phyloP scores from a whole-genome alignment of 2,888 invertebrate species.

The Darwinula stevensoni region DNA sequence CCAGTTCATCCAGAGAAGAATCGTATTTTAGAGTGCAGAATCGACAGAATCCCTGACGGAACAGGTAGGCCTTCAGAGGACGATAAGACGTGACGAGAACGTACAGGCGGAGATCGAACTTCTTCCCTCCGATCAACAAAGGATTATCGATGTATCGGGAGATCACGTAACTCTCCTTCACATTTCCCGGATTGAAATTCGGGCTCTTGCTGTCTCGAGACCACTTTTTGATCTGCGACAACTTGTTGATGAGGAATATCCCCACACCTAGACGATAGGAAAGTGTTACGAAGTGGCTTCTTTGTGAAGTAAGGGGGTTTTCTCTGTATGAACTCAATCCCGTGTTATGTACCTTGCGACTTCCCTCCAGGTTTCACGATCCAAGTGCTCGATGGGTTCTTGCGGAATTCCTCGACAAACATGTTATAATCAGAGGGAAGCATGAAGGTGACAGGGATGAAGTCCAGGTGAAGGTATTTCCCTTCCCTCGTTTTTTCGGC shows the following conservation, averaged over 20 bases:
- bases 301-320: too few species aligned
- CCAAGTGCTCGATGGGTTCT: slow-evolving; percentile 81
- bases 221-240: slow-evolving; percentile 52
- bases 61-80: slow-evolving; percentile 72
- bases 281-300: slow-evolving; percentile 20
- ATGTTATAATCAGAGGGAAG: slow-evolving; percentile 85
- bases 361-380: slow-evolving; percentile 93
- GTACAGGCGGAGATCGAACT: slow-evolving; percentile 73
- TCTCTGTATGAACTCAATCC: too few species aligned
- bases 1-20: slow-evolving; percentile 51
- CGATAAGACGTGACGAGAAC: slow-evolving; percentile 76
- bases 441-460: slow-evolving; percentile 75
- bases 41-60: slow-evolving; percentile 69
- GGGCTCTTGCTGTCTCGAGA: slow-evolving; percentile 11
- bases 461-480: slow-evolving; percentile 53
- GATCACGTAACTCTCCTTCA: slow-evolving; percentile 59
- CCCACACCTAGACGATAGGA: too few species aligned
- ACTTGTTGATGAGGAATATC: slow-evolving; percentile 77
- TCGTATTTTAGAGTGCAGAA: slow-evolving; percentile 76
- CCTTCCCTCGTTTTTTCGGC: slow-evolving; percentile 35
- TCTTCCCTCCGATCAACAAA: slow-evolving; percentile 73
- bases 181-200: slow-evolving; percentile 6
- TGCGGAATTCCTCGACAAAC: slow-evolving; percentile 85
- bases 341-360: slow-evolving; percentile 26
- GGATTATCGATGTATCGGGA: slow-evolving; percentile 87